Evolutionary conservation across 2,888 invertebrate genomes (phyloP), one percentile per base, ranked within the genome.

Genomic region (Drosophila ustulata): DNA sequence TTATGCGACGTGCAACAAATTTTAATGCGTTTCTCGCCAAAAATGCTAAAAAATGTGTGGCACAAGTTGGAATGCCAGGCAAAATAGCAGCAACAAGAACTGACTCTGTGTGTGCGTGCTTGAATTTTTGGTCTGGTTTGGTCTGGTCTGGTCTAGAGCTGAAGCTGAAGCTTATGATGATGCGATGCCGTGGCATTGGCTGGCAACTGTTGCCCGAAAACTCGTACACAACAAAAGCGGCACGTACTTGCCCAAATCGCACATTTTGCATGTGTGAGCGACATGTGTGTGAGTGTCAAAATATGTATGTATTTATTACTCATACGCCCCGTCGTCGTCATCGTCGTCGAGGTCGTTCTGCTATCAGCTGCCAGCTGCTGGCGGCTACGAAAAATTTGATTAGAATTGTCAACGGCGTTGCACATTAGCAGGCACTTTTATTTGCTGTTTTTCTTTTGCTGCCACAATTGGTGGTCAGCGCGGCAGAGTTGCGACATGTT

Each of bases 1-100:
- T 89, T 88, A 85, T 89, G 86, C 82, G 88, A 87, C 86, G 86
- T 87, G 86, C 89, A 89, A 88, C 89, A 87, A 87, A 87, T 87
- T 87, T 85, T 85, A 89, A 87, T 89, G 86, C 88, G 88, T 89
- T 89, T 78, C 68, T 82, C 80, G 73, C 80, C 79, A 6, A 82
- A 89, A 88, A 77, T 80, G 85, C 75, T 87, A 87, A 85, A 85
- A 85, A 88, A 88, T 88, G 82, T 82, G 88, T 74, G 75, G 83
- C 86, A 86, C 88, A 86, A 84, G 78, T 89, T 80, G 89, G 88
- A 78, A 86, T 86, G 72, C 13, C 39, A 41, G 39, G 39, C 39
- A 41, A 13, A 18, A 18, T 18, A 18, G 18, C 39, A 41, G 7
- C 7, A 41, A 3, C 13, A 39, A 3, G 63, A 68, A 39, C 55